Conservation (phyloP, 2,888 invertebrate species). For the Trissolcus brochymenae region DNA sequence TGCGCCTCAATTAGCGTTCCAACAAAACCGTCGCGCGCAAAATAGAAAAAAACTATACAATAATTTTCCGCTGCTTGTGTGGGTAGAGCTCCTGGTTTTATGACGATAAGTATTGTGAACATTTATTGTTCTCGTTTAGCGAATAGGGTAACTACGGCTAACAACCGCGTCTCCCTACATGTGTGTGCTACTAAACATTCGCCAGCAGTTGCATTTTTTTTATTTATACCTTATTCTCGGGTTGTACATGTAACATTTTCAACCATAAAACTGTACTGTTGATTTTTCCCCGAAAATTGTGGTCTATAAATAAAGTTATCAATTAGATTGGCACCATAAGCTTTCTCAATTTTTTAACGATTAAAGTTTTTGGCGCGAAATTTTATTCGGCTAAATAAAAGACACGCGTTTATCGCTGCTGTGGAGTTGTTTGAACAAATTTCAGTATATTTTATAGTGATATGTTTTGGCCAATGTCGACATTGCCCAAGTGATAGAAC, state of each 20-base stretch:
- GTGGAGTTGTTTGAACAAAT: too few species aligned
- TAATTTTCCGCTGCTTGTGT: slow-evolving; percentile 40
- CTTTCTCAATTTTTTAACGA: too few species aligned
- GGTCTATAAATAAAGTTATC: too few species aligned
- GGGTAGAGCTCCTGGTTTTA: slow-evolving; percentile 22
- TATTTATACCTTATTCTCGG: not conserved
- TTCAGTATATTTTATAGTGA: too few species aligned
- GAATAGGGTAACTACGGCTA: slow-evolving; percentile 27
- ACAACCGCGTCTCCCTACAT: slow-evolving; percentile 11
- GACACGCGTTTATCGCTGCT: too few species aligned
- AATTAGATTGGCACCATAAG: too few species aligned
- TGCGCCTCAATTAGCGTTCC: slow-evolving; percentile 64
- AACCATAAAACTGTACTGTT: too few species aligned
- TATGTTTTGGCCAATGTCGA: too few species aligned
- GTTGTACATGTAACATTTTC: too few species aligned
- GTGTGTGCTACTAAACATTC: slow-evolving; percentile 10
- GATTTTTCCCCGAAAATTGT: too few species aligned
- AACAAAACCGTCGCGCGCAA: slow-evolving; percentile 50
- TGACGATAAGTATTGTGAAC: slow-evolving; percentile 43
- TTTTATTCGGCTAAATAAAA: slow-evolving; percentile 4
- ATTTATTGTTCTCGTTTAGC: slow-evolving; percentile 37
- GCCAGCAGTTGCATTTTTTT: not conserved
- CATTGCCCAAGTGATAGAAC: too few species aligned
- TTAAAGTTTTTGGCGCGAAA: slow-evolving; percentile 1
- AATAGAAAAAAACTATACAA: slow-evolving; percentile 43